Base-by-base conservation (phyloP, 2,797 vertebrate species). In the Anguilla anguilla region DNA sequence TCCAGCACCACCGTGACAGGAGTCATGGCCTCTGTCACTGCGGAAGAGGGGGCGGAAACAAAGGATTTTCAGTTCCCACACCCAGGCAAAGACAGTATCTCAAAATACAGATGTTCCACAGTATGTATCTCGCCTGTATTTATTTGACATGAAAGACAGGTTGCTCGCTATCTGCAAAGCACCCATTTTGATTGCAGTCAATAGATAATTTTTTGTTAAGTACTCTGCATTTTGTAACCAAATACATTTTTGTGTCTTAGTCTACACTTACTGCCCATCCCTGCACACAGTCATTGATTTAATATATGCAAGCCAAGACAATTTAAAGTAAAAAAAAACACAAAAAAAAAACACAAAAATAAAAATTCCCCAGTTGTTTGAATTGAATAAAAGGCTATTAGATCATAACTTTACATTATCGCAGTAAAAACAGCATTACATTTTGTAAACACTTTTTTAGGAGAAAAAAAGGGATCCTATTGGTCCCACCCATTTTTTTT, bases 11-110 rank as follows among this genome's bases (percentile, higher is more conserved):
- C 95, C 2, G 97, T 97, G 87, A 96, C 94, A 0, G 97, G 97
- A 2, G 97, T 98, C 94, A 97, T 93, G 57, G 95, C 96, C 92
- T 99, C 98, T 53, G 97, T 96, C 91, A 94, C 97, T 98, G 94
- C 69, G 92, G 87, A 89, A 13, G 89, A 11, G 90, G 93, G 90
- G 89, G 85, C 85, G 19, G 19, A 31, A 2, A 59, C 15, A 64
- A 55, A 22, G 39, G 3, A 35, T 17, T 74, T 69, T 84, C 3
- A 74, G 86, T 86, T n/a, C 31, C 13, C 90, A 81, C 35, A 15
- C 3, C 85, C 67, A 86, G 25, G 9, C 10, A 11, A 69, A n/a
- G 6, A 6, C 25, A 69, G 64, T 11, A 28, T 9, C 64, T 67
- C 6, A 6, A 67, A n/a, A 25, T n/a, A 28, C 7, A 67, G 3